Base-by-base conservation (phyloP, 2,797 vertebrate genomes). In the Sebastes matsubarae region DNA sequence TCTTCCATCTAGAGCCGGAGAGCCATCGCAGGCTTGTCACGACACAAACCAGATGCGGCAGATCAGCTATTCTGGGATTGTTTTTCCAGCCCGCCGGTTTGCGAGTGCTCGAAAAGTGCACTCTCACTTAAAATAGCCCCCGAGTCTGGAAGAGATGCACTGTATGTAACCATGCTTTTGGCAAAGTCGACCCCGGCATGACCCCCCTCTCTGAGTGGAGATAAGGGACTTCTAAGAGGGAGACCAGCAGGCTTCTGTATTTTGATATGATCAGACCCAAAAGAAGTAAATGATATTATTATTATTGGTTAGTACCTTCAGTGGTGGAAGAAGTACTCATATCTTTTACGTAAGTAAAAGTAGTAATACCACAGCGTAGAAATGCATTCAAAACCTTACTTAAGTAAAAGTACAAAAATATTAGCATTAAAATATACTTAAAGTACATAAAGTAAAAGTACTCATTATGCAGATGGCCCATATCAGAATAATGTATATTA, bases 21-120 rank as follows among this genome's bases (percentile, higher is more conserved):
- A 89, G 75, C 84, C 71, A 79, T 82, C 58, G 25, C 50, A 34
- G 79, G 85, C 89, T 92, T 93, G 93, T 93, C 91, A 93, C 84
- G 88, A 93, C 90, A 94, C 85, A 91, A 94, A 92, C 85, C 94
- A 95, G 90, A 94, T 94, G 93, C 89, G 65, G 82, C 79, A 83
- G 77, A 90, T 90, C 72, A 83, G 74, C 82, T 93, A 87, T 93
- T 93, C 88, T 80, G 76, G 85, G 88, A 92, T 86, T 89, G 89
- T 91, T 93, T 90, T 93, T 90, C 73, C 89, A 90, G 87, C 69
- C 71, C 46, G 83, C 75, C 38, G 68, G 68, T 88, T 91, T 88
- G 80, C 75, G 82, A 69, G 76, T 68, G 72, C 82, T 78, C 68
- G 64, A 87, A 92, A 91, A 90, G 69, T 79, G 66, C 50, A 72